Conservation (phyloP, 2,888 invertebrate species). For the Drosophila emarginata region DNA sequence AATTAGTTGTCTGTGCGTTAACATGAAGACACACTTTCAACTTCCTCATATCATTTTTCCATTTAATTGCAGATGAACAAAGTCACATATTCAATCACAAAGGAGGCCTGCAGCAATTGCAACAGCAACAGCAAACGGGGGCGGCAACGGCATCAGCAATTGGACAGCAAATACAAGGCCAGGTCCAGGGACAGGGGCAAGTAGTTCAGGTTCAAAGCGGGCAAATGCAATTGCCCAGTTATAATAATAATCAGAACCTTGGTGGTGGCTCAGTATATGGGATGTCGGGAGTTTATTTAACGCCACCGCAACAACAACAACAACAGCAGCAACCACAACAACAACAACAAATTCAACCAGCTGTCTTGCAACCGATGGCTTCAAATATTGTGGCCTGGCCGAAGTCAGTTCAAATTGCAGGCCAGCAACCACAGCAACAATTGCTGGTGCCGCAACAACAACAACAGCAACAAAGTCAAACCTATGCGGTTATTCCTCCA, state of each 20-base stretch:
- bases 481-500: constrained; percentile 33
- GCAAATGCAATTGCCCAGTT: constrained; percentile 51
- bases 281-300: constrained; percentile 74
- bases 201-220: constrained; percentile 35
- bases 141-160: constrained; percentile 10
- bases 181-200: constrained; percentile 50
- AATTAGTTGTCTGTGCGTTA: constrained; percentile 58
- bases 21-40: constrained; percentile 34
- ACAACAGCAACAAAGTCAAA: constrained; percentile 41
- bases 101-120: constrained; percentile 85
- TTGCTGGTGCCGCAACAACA: constrained; percentile 32
- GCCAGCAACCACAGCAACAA: constrained; percentile 50
- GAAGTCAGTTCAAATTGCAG: constrained; percentile 38
- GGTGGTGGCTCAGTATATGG: constrained; percentile 57
- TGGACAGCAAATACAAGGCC: constrained; percentile 51
- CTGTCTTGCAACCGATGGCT: constrained; percentile 48
- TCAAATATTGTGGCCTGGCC: constrained; percentile 66
- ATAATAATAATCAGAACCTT: constrained; percentile 44
- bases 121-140: constrained; percentile 32
- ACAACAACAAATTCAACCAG: constrained; percentile 38
- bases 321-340: constrained; percentile 40
- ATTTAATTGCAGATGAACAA: constrained; percentile 77
- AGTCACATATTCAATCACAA: constrained; percentile 90
- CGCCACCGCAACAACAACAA: constrained; percentile 50
- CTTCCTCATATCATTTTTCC: constrained; percentile 29